Evolutionary conservation across 2,113 vertebrate species (phyloP), one percentile per base, ranked within the genome.

Genomic region (Girardinichthys multiradiatus): DNA sequence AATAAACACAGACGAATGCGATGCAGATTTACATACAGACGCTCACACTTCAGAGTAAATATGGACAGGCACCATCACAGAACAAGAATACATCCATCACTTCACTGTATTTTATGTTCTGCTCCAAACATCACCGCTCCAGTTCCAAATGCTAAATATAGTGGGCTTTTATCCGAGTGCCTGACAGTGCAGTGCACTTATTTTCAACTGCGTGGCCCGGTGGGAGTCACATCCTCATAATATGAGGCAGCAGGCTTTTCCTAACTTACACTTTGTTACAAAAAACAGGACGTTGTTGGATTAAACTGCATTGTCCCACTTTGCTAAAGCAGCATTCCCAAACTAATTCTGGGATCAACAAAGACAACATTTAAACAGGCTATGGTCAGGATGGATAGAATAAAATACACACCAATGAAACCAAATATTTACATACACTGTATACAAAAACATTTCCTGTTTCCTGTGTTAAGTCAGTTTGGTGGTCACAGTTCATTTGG

Each of bases 1-100:
- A 87, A 83, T 77, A 87, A 84, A 91, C 87, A 85, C 59, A 2
- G 64, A 84, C 80, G 59, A 68, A 80, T 64, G 83, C 70, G 67
- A 82, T 24, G 39, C 78, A 62, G 6, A 75, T 85, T 84, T 73
- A 39, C 68, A 29, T 54, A 30, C 29, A 9, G 42, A 69, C 68
- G 68, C 74, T 54, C 64, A 77, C 57, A 60, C 59, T 29, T n/a
- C 58, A 35, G 70, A 63, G 27, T 67, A 58, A 10, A 76, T 57
- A 79, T 37, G 72, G 15, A 45, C 21, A 72, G 68, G 33, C 61
- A 67, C 68, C 68, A 83, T 65, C 71, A 57, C 28, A 69, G 28
- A 68, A 70, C 19, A 61, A 21, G 69, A 64, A 74, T 42, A 31
- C 42, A 82, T 74, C 58, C 62, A 67, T 66, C 57, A 39, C 4